These are phyloP conservation scores for Drosophila percnosoma DNA, from an alignment of 2,888 invertebrate species.

Conservation along the genomic window DNA sequence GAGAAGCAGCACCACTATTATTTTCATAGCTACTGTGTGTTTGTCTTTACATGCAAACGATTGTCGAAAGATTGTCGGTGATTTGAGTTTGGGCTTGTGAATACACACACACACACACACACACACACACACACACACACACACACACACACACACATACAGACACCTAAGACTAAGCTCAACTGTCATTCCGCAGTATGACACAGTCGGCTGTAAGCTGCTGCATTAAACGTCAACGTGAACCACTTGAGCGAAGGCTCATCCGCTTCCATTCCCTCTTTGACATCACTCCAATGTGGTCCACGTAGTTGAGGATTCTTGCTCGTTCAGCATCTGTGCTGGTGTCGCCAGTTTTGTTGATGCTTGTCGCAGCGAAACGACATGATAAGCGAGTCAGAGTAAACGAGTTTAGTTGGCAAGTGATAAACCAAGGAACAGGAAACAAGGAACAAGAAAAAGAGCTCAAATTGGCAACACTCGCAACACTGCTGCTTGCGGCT, in stretches of 20 bases:
- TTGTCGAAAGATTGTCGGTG: neutral
- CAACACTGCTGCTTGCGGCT: constrained; percentile 4
- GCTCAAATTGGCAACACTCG: constrained; percentile 63
- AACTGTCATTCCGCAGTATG: constrained; percentile 14
- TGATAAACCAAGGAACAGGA: constrained; percentile 57
- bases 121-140: neutral
- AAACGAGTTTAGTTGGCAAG: constrained; percentile 74
- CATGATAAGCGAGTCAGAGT: constrained; percentile 71
- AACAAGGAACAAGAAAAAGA: constrained; percentile 24
- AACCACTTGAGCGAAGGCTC: constrained; percentile 44
- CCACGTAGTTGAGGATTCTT: neutral
- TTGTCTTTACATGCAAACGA: neutral
- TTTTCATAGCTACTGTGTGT: neutral
- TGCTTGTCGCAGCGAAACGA: constrained; percentile 52
- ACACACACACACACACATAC: neutral
- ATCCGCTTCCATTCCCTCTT: neutral
- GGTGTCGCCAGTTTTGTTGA: constrained; percentile 53
- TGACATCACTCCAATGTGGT: neutral
- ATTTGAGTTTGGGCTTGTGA: neutral
- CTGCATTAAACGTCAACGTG: constrained; percentile 54
- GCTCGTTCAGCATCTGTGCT: constrained; percentile 39
- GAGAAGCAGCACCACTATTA: neutral
- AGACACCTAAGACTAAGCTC: constrained; percentile 6
- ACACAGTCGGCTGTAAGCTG: constrained; percentile 38
- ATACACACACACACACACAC: neutral